Base-by-base conservation (phyloP, 2,113 vertebrate species). In the Pseudonaja textilis region DNA sequence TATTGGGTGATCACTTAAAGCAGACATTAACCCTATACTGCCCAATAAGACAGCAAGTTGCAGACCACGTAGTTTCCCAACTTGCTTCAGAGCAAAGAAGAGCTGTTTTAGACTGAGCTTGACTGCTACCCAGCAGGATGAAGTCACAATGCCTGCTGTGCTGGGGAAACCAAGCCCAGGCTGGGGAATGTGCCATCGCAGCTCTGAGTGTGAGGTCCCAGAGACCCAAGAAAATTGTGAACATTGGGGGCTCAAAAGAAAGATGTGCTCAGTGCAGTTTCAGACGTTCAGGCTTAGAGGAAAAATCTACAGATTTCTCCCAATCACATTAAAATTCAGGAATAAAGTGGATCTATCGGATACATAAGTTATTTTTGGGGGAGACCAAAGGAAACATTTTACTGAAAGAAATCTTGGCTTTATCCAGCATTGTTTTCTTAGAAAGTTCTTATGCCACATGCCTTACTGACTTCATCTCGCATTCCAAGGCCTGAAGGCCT, bases 41-140 rank as follows among this genome's bases (percentile, higher is more conserved):
- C 42, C 89, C 81, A 90, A 89, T 87, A 47, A 90, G 89, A 47
- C 89, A 64, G 34, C 74, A 90, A 47, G 23, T 90, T 52, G 23
- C 74, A 96, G 94, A 95, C 95, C 95, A 96, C 96, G 96, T 96
- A 96, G 96, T 96, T 97, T 96, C 95, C 95, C 91, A 93, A 93
- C 61, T 92, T 81, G 50, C 92, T 90, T 16, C 47, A 95, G 91
- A 93, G 93, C 18, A 93, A 61, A 87, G 93, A 91, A 94, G 93
- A 95, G 88, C 88, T 1, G 47, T 55, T 81, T 85, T 54, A 26
- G 88, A 92, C 54, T 23, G 54, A 89, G 20, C 47, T 88, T 57
- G 6, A 81, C 14, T n/a, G 4, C 11, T 0, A 26, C 52, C 22
- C 54, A 88, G 81, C 20, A 89, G 87, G 93, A 87, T 85, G 55